phyloP scores from a whole-genome alignment of 2,888 invertebrate species.

The Agrotis segetum region DNA sequence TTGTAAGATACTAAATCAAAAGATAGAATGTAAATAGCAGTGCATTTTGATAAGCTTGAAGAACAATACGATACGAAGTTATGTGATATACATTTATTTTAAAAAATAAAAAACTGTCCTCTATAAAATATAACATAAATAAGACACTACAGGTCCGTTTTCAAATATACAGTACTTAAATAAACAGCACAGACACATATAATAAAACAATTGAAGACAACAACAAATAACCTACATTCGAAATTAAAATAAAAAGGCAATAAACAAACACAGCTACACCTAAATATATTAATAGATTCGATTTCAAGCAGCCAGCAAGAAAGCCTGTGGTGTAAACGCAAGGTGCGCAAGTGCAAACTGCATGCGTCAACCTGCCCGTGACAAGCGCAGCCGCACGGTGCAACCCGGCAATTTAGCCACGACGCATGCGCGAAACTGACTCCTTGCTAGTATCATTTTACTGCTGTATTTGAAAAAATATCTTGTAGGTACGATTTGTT shows the following conservation, averaged over 20 bases:
- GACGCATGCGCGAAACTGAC: conserved; percentile 55
- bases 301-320: conserved; percentile 57
- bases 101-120: not conserved
- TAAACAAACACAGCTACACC: conserved; percentile 32
- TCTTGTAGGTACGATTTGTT: conserved; percentile 46
- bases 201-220: conserved; percentile 9
- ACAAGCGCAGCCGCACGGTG: conserved; percentile 65
- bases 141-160: too few species aligned
- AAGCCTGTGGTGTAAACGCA: conserved; percentile 67
- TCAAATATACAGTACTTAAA: too few species aligned
- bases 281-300: conserved; percentile 61
- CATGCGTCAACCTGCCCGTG: conserved; percentile 67
- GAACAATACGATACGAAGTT: not conserved
- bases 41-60: not conserved
- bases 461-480: conserved; percentile 67
- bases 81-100: not conserved
- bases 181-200: not conserved
- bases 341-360: conserved; percentile 65
- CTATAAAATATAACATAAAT: too few species aligned
- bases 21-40: not conserved
- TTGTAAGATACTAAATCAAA: not conserved
- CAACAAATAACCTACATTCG: conserved; percentile 28
- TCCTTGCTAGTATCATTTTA: conserved; percentile 78
- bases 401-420: conserved; percentile 71
- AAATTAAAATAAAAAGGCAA: conserved; percentile 46